Evolutionary conservation across 2,113 vertebrate species (phyloP), one percentile per base, ranked within the genome.

Genomic region (Setophaga petechia): DNA sequence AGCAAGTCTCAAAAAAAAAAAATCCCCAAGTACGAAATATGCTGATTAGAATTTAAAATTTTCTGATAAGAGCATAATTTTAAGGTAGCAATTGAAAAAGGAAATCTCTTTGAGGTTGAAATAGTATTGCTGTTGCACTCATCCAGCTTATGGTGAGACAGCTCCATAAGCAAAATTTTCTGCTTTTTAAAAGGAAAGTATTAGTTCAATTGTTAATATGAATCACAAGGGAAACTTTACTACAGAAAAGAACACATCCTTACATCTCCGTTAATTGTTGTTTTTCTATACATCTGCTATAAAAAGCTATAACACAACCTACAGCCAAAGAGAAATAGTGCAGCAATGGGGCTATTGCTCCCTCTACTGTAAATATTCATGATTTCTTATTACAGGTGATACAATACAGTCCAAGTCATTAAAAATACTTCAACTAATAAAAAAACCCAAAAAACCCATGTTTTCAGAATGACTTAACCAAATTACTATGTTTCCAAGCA

Each of bases 281-380:
- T 57, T 95, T 94, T 94, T 94, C 82, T 90, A 10, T 74, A 16
- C 67, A 47, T 74, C 63, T 85, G 72, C 88, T 80, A 14, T 43
- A 87, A 28, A 82, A 93, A 89, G 73, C 43, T 93, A 5, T 72
- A 89, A 86, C 47, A 91, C 35, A 77, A 79, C 76, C 39, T 77
- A 81, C 28, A 73, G 65, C 74, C 71, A 74, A 58, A 67, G 54
- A 74, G 68, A 79, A 96, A 76, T 10, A 74, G 17, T 82, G 35
- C 74, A 97, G 96, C 49, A 59, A 83, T n/a, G 59, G 93, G 97
- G 86, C 81, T 97, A 97, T 68, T 98, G 98, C 98, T 98, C 98
- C 98, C 97, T 98, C 98, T 98, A 95, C 96, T 95, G 98, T 97
- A 97, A 98, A 97, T 79, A 79, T 57, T 68, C 79, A 87, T 87